Percentiles rank a stretch among this genome's conserved stretches.
phyloP scores from a whole-genome alignment of 2,113 vertebrate genomes.

The Sceloporus tristichus region DNA sequence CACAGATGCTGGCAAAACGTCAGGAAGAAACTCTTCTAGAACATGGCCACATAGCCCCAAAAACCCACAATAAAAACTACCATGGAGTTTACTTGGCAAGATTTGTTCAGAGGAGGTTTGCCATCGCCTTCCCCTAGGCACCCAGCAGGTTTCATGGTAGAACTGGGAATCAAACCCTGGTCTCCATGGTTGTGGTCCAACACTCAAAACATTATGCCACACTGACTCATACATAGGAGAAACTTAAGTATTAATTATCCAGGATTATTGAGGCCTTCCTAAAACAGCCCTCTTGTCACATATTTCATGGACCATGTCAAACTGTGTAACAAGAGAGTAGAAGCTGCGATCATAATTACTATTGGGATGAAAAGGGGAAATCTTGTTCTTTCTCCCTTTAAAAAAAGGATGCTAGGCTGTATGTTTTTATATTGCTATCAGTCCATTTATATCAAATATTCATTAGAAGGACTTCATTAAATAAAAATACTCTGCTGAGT shows the following conservation, averaged over 20 bases:
- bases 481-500: rapidly evolving
- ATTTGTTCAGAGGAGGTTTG: no score
- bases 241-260: background rate
- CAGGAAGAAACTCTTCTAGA: no score
- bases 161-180: no score
- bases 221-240: background rate
- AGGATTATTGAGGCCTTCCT: background rate
- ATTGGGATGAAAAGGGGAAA: background rate
- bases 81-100: no score
- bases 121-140: no score
- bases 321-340: background rate
- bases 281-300: background rate
- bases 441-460: background rate
- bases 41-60: no score
- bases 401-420: background rate
- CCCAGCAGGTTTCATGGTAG: no score
- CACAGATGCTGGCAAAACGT: no score
- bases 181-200: no score
- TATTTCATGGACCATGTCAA: no score
- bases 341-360: background rate
- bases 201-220: no score
- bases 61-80: no score
- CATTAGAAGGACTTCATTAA: background rate
- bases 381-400: background rate
- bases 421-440: background rate